Base-by-base conservation (phyloP, 2,113 vertebrate genomes). In the Sinosuthora webbiana region DNA sequence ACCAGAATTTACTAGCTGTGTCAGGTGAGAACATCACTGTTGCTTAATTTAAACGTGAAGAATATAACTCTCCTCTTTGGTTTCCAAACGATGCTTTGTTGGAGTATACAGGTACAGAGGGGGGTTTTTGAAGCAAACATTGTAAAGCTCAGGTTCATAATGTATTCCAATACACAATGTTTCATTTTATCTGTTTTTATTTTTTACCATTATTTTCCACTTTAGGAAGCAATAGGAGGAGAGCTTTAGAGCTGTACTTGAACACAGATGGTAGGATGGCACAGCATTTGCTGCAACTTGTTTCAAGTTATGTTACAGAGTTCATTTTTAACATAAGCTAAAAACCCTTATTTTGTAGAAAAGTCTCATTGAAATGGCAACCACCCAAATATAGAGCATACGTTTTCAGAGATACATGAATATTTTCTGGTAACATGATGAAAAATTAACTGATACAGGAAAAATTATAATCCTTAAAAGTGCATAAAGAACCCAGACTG, bases 311-410 rank as follows among this genome's bases (percentile, higher is more conserved):
- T 93, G 93, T 91, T 96, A 94, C 89, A 92, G 91, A 79, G 93
- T 94, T 97, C 80, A 93, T 94, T 96, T 96, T 96, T 95, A 96
- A 97, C 94, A 95, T 94, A 94, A 95, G 94, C 91, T 95, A 94
- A 92, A 92, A 95, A 22, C 78, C 81, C 95, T 93, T 96, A 95
- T 95, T 95, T 96, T 97, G 89, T 76, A 82, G 89, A 87, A 87
- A 84, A 93, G 42, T 71, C 87, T 95, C 44, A 57, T 21, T 68
- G 89, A 95, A 95, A 97, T 95, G 94, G 95, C 95, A 97, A 47
- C 76, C n/a, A 81, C 93, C 89, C 95, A 96, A 96, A 95, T 79
- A 70, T 65, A 95, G 95, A 53, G 57, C 73, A 65, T 76, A 82
- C 10, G 0, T 78, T 92, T 95, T 64, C 53, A 82, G 83, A 91